Conservation (phyloP, 2,797 vertebrate genomes). For the Brachyalestes nurse region DNA sequence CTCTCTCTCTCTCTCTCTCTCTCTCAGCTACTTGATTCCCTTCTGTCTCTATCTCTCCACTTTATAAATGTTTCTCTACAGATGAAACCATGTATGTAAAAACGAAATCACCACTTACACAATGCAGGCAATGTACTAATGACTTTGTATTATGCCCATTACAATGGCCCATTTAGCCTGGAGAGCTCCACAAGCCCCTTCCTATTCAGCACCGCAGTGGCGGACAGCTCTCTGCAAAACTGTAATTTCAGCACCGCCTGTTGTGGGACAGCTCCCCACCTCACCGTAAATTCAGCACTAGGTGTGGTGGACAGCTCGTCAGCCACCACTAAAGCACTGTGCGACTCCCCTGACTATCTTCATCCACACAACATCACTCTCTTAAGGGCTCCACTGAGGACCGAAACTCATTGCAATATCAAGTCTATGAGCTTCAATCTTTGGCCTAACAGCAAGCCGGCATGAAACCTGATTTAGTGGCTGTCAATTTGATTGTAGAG, state of each 20-base stretch:
- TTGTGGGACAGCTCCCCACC: not conserved
- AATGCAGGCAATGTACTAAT: not conserved
- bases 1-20: not conserved
- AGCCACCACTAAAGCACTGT: not conserved
- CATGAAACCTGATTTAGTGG: constrained; percentile 1
- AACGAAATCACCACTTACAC: not conserved
- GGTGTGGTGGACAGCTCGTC: constrained; percentile 20
- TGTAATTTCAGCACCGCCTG: constrained; percentile 3
- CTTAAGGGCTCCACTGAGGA: constrained; percentile 3
- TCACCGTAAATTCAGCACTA: constrained; percentile 37
- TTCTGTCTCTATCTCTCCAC: not conserved
- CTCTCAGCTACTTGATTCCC: too few relatives aligned
- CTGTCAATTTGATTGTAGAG: constrained; percentile 12
- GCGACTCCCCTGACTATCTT: not conserved
- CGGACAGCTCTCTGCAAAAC: not conserved
- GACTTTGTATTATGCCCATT: constrained; percentile 4
- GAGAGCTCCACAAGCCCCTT: not conserved
- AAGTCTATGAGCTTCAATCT: not conserved
- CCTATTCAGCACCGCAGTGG: not conserved
- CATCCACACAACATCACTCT: not conserved
- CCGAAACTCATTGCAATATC: constrained; percentile 3
- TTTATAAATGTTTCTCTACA: not conserved
- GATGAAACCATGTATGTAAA: not conserved
- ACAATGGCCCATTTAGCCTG: not conserved
- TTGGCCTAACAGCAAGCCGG: constrained; percentile 7